These are phyloP conservation scores for Hypselothyrea guttata DNA, from an alignment of 2,888 invertebrate species.

Conservation along the genomic window DNA sequence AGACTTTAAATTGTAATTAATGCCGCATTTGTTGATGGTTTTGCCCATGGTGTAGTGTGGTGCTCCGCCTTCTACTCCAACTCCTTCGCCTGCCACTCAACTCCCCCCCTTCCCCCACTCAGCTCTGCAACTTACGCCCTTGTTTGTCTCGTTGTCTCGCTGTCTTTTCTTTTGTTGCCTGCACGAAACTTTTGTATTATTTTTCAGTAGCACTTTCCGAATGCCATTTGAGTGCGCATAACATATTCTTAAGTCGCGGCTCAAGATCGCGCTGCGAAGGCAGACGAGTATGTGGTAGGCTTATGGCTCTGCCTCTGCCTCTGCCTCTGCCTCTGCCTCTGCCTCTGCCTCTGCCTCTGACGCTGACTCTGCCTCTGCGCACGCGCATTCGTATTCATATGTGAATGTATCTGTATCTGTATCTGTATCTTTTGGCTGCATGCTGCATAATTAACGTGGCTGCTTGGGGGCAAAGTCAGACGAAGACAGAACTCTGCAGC, in stretches of 20 bases:
- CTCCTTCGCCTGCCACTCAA: too few species aligned
- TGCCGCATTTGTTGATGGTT: too few species aligned
- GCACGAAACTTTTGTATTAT: slow-evolving; percentile 74
- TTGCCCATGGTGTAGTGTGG: too few species aligned
- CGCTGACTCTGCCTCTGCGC: slow-evolving; percentile 67
- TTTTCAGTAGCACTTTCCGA: slow-evolving; percentile 80
- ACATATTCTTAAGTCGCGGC: slow-evolving; percentile 69
- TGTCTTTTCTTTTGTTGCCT: slow-evolving; percentile 56
- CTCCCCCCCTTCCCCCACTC: background rate
- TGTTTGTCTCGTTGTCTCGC: slow-evolving; percentile 35
- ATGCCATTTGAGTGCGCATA: slow-evolving; percentile 77
- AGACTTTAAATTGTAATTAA: too few species aligned
- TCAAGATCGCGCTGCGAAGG: slow-evolving; percentile 14
- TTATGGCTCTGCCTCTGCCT: slow-evolving; percentile 34
- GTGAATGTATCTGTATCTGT: slow-evolving; percentile 56
- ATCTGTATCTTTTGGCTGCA: slow-evolving; percentile 57
- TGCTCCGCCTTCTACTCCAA: too few species aligned
- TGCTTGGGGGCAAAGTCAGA: slow-evolving; percentile 18
- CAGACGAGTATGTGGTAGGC: slow-evolving; percentile 9
- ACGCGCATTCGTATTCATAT: slow-evolving; percentile 52
- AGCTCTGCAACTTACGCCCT: slow-evolving; percentile 9
- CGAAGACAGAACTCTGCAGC: slow-evolving; percentile 54
- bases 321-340: slow-evolving; percentile 38
- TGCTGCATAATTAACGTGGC: slow-evolving; percentile 74
- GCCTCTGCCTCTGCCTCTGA: slow-evolving; percentile 68